Evolutionary conservation across 1,140 invertebrate genomes (phyloP), one percentile per base, ranked within the genome.

Genomic region (Neodiprion pinetum): DNA sequence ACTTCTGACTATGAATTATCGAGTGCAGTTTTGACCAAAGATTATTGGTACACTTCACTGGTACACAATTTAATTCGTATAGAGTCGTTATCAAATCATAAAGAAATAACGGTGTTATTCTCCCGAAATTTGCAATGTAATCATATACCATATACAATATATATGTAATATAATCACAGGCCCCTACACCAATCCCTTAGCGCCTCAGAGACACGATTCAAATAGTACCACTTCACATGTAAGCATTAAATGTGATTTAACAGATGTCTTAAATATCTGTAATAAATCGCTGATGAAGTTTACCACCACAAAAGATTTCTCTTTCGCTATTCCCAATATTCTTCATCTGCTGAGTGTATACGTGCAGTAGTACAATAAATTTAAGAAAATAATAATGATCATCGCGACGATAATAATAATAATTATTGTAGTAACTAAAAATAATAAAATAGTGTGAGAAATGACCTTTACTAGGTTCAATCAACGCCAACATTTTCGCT

Each of bases 281-380:
- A 17, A 48, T 71, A 71, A 71, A 71, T 71, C 48, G n/a, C 17
- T 71, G 28, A 71, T 47, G 47, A 50, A 73, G 48, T 75, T 71
- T 48, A 75, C 65, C 71, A 71, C 21, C 69, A 65, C 48, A 49
- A 71, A 71, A 77, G 71, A 49, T 72, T 73, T 47, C 72, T 73
- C 71, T 73, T 40, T n/a, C 72, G 61, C 69, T 71, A 72, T 77
- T 67, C 74, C 72, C 72, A 73, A 53, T 71, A 50, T 77, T 78
- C 67, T 47, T 69, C 75, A 73, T 77, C 79, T 77, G 78, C 70
- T 77, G 75, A 82, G 80, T 81, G 77, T 82, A 84, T 79, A 81
- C 81, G 83, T 83, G 79, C 78, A 81, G 82, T 69, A 17, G 17
- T 78, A 77, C 21, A 48, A 50, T 71, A 73, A 70, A 71, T 11